Percentiles rank a stretch among this genome's conserved stretches.
Conservation (phyloP, 2,113 vertebrate genomes). For the Dendropsophus ebraccatus region DNA sequence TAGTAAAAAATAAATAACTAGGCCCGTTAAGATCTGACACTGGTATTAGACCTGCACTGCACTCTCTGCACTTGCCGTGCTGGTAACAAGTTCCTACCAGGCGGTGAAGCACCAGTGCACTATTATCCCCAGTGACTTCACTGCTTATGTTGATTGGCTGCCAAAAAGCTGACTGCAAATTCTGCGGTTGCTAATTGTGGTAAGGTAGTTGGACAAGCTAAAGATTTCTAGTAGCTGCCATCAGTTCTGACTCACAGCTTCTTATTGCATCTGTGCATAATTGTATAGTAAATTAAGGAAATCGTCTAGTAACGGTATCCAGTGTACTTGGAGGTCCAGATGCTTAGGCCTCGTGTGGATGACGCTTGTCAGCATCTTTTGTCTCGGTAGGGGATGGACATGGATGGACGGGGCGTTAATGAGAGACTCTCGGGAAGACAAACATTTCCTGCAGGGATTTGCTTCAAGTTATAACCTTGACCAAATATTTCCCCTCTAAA, state of each 20-base stretch:
- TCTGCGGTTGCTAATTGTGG: constrained; percentile 36
- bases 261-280: constrained; percentile 27
- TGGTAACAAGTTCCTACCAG: not conserved
- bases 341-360: not conserved
- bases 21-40: no score
- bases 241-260: constrained; percentile 31
- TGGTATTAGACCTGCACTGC: no score
- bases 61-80: not conserved
- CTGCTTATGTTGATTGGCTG: constrained; percentile 14
- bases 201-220: constrained; percentile 29
- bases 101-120: not conserved
- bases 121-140: not conserved
- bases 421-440: constrained; percentile 1
- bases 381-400: constrained; percentile 7
- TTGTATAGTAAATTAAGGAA: not conserved
- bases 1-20: no score
- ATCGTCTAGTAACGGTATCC: not conserved
- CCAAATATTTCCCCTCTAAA: not conserved
- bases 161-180: constrained; percentile 29
- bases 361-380: not conserved
- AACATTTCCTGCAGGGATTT: constrained; percentile 19
- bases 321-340: not conserved
- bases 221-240: constrained; percentile 23
- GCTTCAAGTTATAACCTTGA: constrained; percentile 3
- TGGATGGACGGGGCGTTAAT: no score